Base-by-base conservation (phyloP, 2,113 vertebrate species). In the Bucco capensis region DNA sequence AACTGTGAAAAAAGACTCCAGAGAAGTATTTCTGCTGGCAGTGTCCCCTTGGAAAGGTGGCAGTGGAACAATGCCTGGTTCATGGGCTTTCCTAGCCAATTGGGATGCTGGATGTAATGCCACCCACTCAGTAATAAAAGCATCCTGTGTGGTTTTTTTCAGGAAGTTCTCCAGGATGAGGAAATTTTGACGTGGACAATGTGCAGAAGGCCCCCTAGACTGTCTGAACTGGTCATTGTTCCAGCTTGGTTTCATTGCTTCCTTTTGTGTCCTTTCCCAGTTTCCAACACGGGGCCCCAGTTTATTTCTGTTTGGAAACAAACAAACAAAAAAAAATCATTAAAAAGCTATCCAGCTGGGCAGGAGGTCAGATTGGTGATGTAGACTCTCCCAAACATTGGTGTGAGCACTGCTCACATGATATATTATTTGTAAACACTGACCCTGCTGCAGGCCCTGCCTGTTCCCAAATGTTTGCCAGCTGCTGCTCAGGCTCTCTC, bases 381-480 rank as follows among this genome's bases (percentile, higher is more conserved):
- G 57, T 10, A 24, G 78, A 16, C 35, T 85, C 33, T 83, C 86
- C 76, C 54, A 94, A 95, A 82, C 64, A 19, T 53, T 72, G 83
- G 80, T 88, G 70, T 89, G 91, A 92, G 66, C 0, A 0, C 46
- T 79, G 64, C 84, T 93, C 64, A 61, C 74, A 47, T 77, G 88
- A 83, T 92, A 83, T 92, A 31, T 89, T 92, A 49, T 92, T 92
- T 87, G 86, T 95, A 87, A 88, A 78, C 70, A 74, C 60, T 40
- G 51, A 42, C 42, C 74, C 64, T 76, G 69, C 14, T 24, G 67
- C 19, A 46, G 69, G 65, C 79, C 79, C 71, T 92, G 91, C 89
- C 84, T 92, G 87, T 37, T 89, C 42, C 9, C 50, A 86, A 91
- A 86, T 58, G 66, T 83, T 81, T 86, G 92, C 72, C 86, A 93